A percentile compares a stretch with the other conserved stretches of the same genome.
Conservation (phyloP, 2,888 invertebrate genomes). For the Xanthorhoe designata region DNA sequence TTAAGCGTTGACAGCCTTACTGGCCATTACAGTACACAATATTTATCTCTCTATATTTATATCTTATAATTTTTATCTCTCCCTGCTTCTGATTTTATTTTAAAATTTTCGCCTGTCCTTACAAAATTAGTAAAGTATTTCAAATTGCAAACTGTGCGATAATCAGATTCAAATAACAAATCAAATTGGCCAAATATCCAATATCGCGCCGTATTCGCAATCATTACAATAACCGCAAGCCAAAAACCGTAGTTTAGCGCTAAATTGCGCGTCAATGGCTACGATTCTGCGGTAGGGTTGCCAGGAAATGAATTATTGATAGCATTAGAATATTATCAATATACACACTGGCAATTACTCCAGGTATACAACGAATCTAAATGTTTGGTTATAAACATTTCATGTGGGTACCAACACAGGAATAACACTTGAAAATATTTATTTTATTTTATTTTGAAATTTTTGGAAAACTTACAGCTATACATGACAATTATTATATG, state of each 20-base stretch:
- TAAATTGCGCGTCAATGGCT: slow-evolving; percentile 28
- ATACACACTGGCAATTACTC: background rate
- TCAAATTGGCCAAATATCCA: slow-evolving; percentile 30
- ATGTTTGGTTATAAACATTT: too few relatives aligned
- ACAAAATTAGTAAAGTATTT: background rate
- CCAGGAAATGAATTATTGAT: slow-evolving; percentile 10
- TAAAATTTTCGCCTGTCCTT: background rate
- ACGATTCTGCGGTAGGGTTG: slow-evolving; percentile 23
- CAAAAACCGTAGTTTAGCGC: slow-evolving; percentile 32
- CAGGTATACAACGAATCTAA: too few relatives aligned
- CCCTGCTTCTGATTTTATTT: background rate
- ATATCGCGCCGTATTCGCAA: slow-evolving; percentile 28
- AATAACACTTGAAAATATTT: too few relatives aligned
- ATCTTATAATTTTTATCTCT: too few relatives aligned
- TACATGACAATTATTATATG: too few relatives aligned
- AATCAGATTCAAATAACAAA: slow-evolving; percentile 26
- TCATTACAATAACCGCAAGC: slow-evolving; percentile 32
- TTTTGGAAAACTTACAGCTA: too few relatives aligned
- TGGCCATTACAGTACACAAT: too few relatives aligned
- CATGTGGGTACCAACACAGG: too few relatives aligned
- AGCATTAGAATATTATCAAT: background rate
- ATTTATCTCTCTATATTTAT: too few relatives aligned
- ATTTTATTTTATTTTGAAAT: too few relatives aligned
- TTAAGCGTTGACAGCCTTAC: too few relatives aligned
- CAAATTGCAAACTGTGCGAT: slow-evolving; percentile 13